Conservation (phyloP, 2,797 vertebrate species). For the Chrosomus eos region DNA sequence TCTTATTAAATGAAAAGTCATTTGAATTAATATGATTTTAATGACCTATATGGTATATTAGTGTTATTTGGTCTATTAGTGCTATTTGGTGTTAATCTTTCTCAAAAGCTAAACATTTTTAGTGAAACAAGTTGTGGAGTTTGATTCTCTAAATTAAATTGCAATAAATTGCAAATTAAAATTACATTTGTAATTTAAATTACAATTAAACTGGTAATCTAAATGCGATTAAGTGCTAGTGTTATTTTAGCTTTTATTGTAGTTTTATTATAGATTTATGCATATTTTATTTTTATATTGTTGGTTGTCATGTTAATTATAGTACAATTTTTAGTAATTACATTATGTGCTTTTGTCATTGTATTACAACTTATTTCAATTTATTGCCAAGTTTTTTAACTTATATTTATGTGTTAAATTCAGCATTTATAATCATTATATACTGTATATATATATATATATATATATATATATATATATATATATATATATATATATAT, state of each 20-base stretch:
- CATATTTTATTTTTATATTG: neutral
- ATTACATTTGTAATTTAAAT: too few species aligned
- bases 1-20: neutral
- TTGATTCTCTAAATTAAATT: neutral
- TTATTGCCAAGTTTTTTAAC: neutral
- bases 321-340: neutral
- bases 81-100: neutral
- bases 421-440: neutral
- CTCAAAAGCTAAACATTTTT: neutral
- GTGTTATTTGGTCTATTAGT: neutral
- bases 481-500: too few species aligned
- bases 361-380: neutral
- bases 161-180: too few species aligned
- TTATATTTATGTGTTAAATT: neutral
- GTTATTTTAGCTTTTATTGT: neutral
- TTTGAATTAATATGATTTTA: neutral
- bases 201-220: too few species aligned
- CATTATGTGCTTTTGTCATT: neutral
- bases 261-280: neutral
- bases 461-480: too few species aligned
- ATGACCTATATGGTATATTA: neutral
- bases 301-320: neutral
- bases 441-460: too few species aligned
- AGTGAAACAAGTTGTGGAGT: neutral
- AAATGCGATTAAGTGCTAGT: neutral